Evolutionary conservation across 2,888 invertebrate genomes (phyloP), one percentile per base, ranked within the genome.

Genomic region (Notodonta ziczac): DNA sequence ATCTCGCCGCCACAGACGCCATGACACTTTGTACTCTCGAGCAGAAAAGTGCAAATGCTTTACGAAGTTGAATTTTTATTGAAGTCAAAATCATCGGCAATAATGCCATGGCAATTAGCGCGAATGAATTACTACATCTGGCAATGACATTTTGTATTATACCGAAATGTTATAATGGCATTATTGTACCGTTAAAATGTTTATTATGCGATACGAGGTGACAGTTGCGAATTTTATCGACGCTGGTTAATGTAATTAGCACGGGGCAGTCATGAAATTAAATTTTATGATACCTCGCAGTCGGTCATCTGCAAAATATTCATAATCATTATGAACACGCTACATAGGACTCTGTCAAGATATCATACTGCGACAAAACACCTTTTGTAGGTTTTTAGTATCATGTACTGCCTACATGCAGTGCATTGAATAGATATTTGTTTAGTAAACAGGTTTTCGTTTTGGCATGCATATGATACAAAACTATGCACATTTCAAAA

Each of bases 1-100:
- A 88, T 84, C 82, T 84, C 76, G 71, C 86, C 87, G 86, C 81
- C 68, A 73, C 66, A 72, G 79, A 75, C 76, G 79, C 82, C 83
- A 76, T 80, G 80, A 83, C 84, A 84, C 80, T 74, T 66, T 57
- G 78, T 73, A 74, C 79, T 70, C 64, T 75, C 73, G 67, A 62
- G 65, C 59, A 74, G 78, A 81, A 84, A 83, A 80, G 76, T 72
- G 73, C 67, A 76, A 70, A 65, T 56, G 44, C 51, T 50, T 65
- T 69, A 73, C 66, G 58, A 67, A 65, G 60, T 63, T 76, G 74
- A 74, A 75, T 77, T 80, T 72, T 76, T 77, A 80, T 66, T 77
- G 75, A 69, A 68, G 67, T 58, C 62, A 57, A 74, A 77, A 74
- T 76, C 75, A 77, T 74, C 60, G 69, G 65, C 71, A 70, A 69